phyloP scores from a whole-genome alignment of 2,113 vertebrate genomes.

The Melospiza melodia region DNA sequence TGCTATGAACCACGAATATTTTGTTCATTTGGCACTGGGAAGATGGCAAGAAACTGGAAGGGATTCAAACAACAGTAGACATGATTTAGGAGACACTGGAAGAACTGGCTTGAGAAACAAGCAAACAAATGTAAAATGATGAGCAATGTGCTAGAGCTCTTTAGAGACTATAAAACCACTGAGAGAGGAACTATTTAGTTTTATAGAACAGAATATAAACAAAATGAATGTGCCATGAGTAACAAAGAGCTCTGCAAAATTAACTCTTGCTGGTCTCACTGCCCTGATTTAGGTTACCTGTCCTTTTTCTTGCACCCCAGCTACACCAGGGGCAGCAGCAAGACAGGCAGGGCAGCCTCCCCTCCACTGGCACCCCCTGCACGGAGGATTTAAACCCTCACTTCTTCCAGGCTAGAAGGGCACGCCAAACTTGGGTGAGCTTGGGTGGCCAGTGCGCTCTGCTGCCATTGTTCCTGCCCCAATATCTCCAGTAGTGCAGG shows the following conservation, averaged over 20 bases:
- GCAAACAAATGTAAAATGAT: not conserved
- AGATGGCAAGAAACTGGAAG: conserved; percentile 23
- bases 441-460: not conserved
- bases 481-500: not conserved
- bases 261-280: not conserved
- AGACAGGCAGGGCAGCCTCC: not conserved
- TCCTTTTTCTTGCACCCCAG: not conserved
- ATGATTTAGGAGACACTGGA: conserved; percentile 4
- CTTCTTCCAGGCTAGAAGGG: not conserved
- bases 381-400: not conserved
- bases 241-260: not conserved
- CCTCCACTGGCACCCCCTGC: not conserved
- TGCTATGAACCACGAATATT: not conserved
- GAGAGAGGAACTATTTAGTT: not conserved
- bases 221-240: not conserved
- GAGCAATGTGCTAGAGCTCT: not conserved
- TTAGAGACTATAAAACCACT: not conserved
- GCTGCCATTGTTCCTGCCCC: not conserved
- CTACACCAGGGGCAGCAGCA: not conserved
- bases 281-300: not conserved
- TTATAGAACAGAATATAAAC: conserved; percentile 4
- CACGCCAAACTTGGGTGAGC: not conserved
- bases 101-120: conserved; percentile 13
- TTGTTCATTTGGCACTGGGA: not conserved
- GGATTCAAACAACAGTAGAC: not conserved